Evolutionary conservation across 2,888 invertebrate species (phyloP), one percentile per base, ranked within the genome.

Genomic region (Leptura quadrifasciata): DNA sequence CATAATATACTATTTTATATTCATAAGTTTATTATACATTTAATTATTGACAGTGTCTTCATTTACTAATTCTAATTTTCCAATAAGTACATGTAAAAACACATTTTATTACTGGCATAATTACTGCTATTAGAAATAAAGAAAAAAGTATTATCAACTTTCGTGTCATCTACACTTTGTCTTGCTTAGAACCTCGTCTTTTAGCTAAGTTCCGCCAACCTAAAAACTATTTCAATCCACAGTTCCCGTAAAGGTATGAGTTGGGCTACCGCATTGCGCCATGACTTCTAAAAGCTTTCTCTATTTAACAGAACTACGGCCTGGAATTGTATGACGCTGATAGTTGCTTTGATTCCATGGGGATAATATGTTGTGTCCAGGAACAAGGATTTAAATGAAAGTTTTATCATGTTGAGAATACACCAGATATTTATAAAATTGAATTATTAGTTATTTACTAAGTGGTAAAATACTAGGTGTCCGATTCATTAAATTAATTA

Each of bases 261-360:
- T 47, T 61, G 61, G 61, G 52, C 61, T 55, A 68, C 69, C 65
- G 73, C 73, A 73, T 64, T 74, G 73, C 73, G 64, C 58, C 69
- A 74, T 61, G 74, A 39, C 24, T 74, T 60, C 20, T 18, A 39
- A 61, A 47, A 69, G 54, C 61, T 74, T 54, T 74, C 69, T 24
- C 54, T 74, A 70, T 74, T 74, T 63, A 74, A 74, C 69, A 54
- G 54, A 74, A 69, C 17, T 63, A 55, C 52, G 74, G 55, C 39
- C 35, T 60, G 69, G 61, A 70, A 74, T 69, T 69, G 61, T 69
- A 39, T 55, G 55, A 27, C 35, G 57, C 60, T 58, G 18, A 24
- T 18, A 54, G 21, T 63, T 52, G 63, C 55, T 52, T 67, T 60
- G 52, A 47, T 58, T 27, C 64, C 39, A 39, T 20, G 39, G 63